Conservation (phyloP, 2,888 invertebrate species). For the Buathra laborator region DNA sequence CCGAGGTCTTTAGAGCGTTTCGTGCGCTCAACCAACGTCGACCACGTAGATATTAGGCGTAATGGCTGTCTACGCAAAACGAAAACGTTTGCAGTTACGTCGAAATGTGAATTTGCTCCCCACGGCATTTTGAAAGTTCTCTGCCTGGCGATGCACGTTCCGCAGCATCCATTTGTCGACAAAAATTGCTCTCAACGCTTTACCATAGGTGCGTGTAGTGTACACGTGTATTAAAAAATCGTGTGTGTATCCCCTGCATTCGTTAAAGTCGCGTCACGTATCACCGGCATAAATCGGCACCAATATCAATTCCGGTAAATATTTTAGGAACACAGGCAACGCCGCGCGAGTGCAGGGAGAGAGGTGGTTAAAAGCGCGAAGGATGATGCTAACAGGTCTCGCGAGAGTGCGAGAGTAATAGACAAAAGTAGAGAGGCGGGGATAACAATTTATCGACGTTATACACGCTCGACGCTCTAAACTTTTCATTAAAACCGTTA, state of each 20-base stretch:
- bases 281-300: conserved; percentile 65
- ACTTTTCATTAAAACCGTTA: conserved; percentile 75
- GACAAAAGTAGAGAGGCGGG: conserved; percentile 33
- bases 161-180: conserved; percentile 14
- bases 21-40: neutral
- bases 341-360: neutral
- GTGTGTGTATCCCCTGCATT: conserved; percentile 11
- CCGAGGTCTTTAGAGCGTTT: neutral
- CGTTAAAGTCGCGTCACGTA: conserved; percentile 62
- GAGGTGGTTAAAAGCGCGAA: conserved; percentile 20
- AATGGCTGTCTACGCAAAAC: too few species aligned
- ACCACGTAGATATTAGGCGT: too few species aligned
- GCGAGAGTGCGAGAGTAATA: conserved; percentile 19
- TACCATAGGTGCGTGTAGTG: conserved; percentile 9
- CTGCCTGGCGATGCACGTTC: neutral
- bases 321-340: conserved; percentile 53
- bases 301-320: conserved; percentile 73
- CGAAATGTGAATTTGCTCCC: neutral
- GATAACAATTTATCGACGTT: conserved; percentile 72
- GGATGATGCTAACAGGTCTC: conserved; percentile 4
- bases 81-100: too few species aligned
- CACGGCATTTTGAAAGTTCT: neutral
- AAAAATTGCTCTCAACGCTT: conserved; percentile 51
- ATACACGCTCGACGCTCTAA: conserved; percentile 69
- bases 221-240: neutral